Conservation (phyloP, 2,113 vertebrate species). For the Phrynocephalus versicolor region DNA sequence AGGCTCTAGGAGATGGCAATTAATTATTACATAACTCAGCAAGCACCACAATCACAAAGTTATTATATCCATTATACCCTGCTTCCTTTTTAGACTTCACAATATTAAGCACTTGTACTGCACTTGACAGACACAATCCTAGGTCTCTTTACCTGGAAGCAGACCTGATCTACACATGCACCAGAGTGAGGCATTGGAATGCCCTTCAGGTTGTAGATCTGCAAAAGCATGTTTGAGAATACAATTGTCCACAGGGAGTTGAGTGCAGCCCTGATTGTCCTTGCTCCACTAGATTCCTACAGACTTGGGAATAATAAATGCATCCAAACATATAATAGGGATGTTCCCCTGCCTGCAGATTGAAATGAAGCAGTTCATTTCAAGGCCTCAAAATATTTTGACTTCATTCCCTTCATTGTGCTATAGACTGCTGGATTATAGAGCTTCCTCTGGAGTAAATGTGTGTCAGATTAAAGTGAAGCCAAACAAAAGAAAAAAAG, state of each 20-base stretch:
- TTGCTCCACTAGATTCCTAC: not conserved
- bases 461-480: constrained; percentile 8
- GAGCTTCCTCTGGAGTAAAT: constrained; percentile 15
- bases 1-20: not conserved
- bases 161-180: not conserved
- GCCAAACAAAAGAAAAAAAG: constrained; percentile 27
- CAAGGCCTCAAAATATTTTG: not conserved
- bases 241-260: not conserved
- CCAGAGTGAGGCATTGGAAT: not conserved
- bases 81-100: not conserved
- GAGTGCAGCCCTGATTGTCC: not conserved
- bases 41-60: too few relatives aligned
- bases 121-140: not conserved
- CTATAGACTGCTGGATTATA: not conserved
- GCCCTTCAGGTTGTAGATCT: not conserved
- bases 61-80: not conserved
- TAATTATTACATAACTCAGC: not conserved
- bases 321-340: not conserved
- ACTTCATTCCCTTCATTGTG: not conserved
- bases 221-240: not conserved
- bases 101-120: not conserved
- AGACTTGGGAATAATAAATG: not conserved
- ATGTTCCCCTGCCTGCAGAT: too few relatives aligned
- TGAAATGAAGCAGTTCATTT: not conserved
- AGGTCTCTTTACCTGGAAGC: too few relatives aligned